Percentiles rank a stretch among this genome's conserved stretches.
Evolutionary conservation across 53 echinoderm and acorn worm genomes (phyloP).

Genomic region (Luidia sarsii): DNA sequence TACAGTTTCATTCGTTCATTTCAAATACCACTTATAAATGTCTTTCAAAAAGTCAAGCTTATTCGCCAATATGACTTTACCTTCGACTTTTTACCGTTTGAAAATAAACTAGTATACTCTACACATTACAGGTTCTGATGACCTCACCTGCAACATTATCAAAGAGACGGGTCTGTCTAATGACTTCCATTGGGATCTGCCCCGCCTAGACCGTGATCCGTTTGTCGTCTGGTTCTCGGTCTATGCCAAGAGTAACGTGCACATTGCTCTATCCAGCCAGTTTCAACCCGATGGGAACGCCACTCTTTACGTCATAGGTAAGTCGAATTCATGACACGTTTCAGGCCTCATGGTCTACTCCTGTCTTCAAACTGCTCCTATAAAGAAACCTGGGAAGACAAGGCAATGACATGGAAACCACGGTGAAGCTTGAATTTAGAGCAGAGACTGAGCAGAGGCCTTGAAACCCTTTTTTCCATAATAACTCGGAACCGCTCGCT

Average conservation of each 20-base stretch:
- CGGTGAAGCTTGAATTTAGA: not conserved
- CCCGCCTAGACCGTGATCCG: not conserved
- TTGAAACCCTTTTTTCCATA: not conserved
- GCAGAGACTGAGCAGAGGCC: not conserved
- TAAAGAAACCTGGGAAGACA: not conserved
- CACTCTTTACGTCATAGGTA: slow-evolving; percentile 17
- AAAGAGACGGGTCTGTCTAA: not conserved
- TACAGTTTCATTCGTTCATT: too few relatives aligned
- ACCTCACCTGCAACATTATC: slow-evolving; percentile 31
- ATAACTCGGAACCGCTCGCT: not conserved
- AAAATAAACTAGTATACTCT: too few relatives aligned
- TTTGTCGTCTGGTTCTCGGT: slow-evolving; percentile 27
- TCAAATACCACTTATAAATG: too few relatives aligned
- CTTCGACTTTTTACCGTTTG: too few relatives aligned
- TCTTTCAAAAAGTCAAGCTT: too few relatives aligned
- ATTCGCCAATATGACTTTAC: too few relatives aligned
- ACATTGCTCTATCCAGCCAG: slow-evolving; percentile 10
- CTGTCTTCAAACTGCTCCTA: not conserved
- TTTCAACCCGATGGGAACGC: not conserved
- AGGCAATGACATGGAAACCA: not conserved
- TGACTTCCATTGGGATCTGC: slow-evolving; percentile 26
- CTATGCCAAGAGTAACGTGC: slow-evolving; percentile 39
- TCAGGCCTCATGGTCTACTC: too few relatives aligned
- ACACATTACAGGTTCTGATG: not conserved
- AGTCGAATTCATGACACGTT: too few relatives aligned